Base-by-base conservation (phyloP, 2,888 invertebrate genomes). In the Prionchulus punctatus region DNA sequence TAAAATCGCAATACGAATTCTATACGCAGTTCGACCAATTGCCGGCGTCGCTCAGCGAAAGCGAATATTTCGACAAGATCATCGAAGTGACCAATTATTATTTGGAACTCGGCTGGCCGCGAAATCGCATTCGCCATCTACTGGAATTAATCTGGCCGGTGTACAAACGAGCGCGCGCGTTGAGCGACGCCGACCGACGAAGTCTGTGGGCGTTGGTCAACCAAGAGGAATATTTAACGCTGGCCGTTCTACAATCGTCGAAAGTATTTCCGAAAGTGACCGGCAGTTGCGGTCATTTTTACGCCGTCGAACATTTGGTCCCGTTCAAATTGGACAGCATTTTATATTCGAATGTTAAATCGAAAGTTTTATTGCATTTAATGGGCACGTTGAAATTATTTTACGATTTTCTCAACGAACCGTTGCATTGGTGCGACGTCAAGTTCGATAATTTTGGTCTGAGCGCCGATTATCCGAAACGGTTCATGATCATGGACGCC, bases 361-460 rank as follows among this genome's bases (percentile, higher is more conserved):
- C 68, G 21, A 68, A 73, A 58, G 68, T 74, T 2, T 59, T 74
- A 2, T 65, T 70, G 23, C 66, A 67, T 30, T 63, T 74, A 49
- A 71, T 74, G 61, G 68, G 68, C 15, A 70, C 73, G 30, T 62
- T 69, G 50, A 70, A 70, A 43, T 57, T 70, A 48, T 62, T 70
- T 53, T 65, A 70, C 59, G 70, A 70, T 58, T 70, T 70, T 57
- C 60, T 69, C n/a, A 69, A 69, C 59, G 70, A 73, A 58, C 70
- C 71, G 1, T 62, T 75, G 1, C 73, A 76, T 61, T 67, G 75
- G 63, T 76, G 76, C 64, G 76, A 76, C 64, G 70, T 75, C 2
- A 73, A 74, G 59, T 71, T 70, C 54, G 72, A 72, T 48, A 71
- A 72, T 57, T 72, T 72, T 63, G 72, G 71, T 1, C 48, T 70